Conservation (phyloP, 1,140 invertebrate species). For the Copidosoma floridanum region DNA sequence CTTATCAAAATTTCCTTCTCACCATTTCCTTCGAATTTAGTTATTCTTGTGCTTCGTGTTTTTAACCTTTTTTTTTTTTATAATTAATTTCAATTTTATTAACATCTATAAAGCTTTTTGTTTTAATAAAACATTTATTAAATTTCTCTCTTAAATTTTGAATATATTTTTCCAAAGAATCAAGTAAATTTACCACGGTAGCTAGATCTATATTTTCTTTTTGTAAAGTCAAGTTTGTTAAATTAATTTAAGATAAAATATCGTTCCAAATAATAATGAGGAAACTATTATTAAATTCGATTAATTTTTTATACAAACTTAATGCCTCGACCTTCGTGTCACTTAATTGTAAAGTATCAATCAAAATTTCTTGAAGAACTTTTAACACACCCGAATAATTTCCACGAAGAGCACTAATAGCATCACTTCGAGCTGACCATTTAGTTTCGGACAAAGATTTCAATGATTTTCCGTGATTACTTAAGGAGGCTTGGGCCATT, state of each 20-base stretch:
- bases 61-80: neutral
- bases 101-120: neutral
- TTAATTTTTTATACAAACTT: neutral
- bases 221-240: neutral
- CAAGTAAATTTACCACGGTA: neutral
- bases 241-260: neutral
- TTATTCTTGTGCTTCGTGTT: neutral
- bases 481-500: no score
- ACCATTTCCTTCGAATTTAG: neutral
- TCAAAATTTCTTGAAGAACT: constrained; percentile 8
- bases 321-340: constrained; percentile 16
- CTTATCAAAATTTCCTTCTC: neutral
- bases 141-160: neutral
- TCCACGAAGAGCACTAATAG: constrained; percentile 10
- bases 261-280: neutral
- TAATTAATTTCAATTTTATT: no score
- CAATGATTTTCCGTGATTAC: constrained; percentile 2
- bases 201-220: neutral
- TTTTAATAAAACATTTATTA: neutral
- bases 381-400: constrained; percentile 5
- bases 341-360: constrained; percentile 2
- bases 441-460: constrained; percentile 21
- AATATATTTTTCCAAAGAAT: constrained; percentile 3
- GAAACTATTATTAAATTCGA: neutral
- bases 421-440: constrained; percentile 22